Conservation (phyloP, 2,113 vertebrate species). For the Patagioenas fasciata region DNA sequence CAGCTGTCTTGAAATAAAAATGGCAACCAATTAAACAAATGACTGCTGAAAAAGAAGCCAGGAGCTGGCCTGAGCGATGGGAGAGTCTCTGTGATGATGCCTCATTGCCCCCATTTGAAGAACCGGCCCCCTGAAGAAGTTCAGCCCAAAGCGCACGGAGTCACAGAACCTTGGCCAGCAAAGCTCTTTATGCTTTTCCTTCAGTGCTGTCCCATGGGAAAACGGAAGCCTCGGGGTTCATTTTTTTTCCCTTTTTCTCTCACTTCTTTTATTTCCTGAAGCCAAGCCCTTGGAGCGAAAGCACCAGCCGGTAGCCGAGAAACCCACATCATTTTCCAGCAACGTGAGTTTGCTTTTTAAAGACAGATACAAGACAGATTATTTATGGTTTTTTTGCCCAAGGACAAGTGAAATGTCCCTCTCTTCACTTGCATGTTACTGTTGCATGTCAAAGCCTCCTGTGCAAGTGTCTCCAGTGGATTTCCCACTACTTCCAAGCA, state of each 20-base stretch:
- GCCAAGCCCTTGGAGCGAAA: neutral
- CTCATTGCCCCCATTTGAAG: neutral
- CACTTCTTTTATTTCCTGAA: neutral
- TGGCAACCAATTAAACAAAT: neutral
- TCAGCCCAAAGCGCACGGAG: neutral
- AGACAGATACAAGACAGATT: neutral
- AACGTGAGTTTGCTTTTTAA: neutral
- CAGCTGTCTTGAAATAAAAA: neutral
- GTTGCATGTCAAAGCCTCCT: neutral
- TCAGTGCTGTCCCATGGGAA: neutral
- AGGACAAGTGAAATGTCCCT: neutral
- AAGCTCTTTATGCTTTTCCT: neutral
- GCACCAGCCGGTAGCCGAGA: neutral
- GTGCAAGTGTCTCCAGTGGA: rapidly evolving
- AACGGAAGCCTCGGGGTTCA: neutral
- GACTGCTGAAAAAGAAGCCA: neutral
- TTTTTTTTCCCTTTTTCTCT: neutral
- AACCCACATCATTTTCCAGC: neutral
- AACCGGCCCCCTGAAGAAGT: neutral
- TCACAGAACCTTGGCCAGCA: constrained; percentile 1
- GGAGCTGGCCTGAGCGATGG: neutral
- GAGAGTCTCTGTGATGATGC: neutral
- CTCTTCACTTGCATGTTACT: neutral
- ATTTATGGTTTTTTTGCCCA: neutral
- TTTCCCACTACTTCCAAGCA: neutral